These are phyloP conservation scores for Onchidella celtica DNA, from an alignment of 2,888 invertebrate genomes.

Conservation along the genomic window DNA sequence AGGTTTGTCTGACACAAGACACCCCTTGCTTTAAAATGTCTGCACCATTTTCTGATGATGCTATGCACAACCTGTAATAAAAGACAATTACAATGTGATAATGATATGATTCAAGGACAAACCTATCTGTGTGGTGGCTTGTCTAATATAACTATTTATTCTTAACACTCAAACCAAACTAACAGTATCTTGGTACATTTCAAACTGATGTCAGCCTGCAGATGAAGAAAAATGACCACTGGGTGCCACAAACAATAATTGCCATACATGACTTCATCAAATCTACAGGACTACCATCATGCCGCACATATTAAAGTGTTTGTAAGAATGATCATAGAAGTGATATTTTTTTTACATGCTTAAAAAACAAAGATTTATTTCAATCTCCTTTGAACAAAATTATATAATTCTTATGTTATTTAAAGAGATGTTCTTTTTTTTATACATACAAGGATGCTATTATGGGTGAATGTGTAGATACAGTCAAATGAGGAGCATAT, in stretches of 20 bases:
- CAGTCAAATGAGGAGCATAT: too few relatives aligned
- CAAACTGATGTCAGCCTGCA: background rate
- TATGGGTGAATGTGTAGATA: too few relatives aligned
- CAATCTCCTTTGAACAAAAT: background rate
- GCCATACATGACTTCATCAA: background rate
- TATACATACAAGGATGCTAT: too few relatives aligned
- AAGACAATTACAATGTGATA: too few relatives aligned
- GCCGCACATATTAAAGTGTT: background rate
- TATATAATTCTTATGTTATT: background rate
- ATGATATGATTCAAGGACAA: too few relatives aligned
- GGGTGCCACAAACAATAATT: background rate
- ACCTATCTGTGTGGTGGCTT: too few relatives aligned
- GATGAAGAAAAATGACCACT: background rate
- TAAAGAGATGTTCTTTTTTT: background rate
- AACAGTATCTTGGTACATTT: constrained; percentile 9
- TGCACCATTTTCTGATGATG: too few relatives aligned
- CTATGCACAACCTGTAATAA: too few relatives aligned
- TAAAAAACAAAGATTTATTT: background rate
- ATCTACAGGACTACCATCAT: background rate
- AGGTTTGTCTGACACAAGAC: too few relatives aligned
- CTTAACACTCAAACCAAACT: too few relatives aligned
- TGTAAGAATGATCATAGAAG: background rate
- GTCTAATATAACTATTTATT: too few relatives aligned
- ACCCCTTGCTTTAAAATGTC: too few relatives aligned
- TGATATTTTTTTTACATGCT: background rate